phyloP scores from a whole-genome alignment of 2,113 vertebrate species.

The Alethe castanea region DNA sequence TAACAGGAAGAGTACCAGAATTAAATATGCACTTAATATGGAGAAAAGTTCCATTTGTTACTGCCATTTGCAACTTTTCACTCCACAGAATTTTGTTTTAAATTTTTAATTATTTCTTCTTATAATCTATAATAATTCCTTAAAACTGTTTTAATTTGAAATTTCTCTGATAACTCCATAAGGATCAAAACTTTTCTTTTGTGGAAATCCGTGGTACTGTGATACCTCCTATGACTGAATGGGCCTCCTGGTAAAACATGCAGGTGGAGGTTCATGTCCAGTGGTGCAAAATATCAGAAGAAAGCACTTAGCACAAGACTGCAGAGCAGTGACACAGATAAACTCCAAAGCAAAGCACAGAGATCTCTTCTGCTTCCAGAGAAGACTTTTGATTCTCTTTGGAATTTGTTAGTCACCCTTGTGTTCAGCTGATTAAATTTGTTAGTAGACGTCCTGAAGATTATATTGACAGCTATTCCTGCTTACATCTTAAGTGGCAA shows the following conservation, averaged over 20 bases:
- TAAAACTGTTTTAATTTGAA: not conserved
- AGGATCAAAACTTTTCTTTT: not conserved
- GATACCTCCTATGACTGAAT: not conserved
- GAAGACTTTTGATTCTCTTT: conserved; percentile 51
- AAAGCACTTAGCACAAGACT: conserved; percentile 3
- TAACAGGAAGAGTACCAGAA: not conserved
- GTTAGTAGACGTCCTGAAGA: conserved; percentile 56
- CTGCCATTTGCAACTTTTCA: not conserved
- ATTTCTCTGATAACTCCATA: not conserved
- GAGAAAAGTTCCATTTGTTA: not conserved
- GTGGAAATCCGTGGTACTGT: not conserved
- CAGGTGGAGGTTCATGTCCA: not conserved
- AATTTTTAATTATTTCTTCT: not conserved
- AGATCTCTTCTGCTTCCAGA: conserved; percentile 27
- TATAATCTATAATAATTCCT: not conserved
- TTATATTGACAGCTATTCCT: conserved; percentile 74
- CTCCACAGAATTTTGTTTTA: not conserved
- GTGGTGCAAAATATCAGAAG: not conserved
- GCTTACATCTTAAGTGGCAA: conserved; percentile 61
- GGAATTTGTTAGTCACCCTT: conserved; percentile 64
- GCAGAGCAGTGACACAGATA: not conserved
- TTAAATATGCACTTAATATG: not conserved
- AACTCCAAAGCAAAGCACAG: conserved; percentile 3
- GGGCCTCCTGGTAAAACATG: not conserved
- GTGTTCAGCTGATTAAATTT: conserved; percentile 69